Percentiles rank a stretch among this genome's conserved stretches.
Evolutionary conservation across 2,797 vertebrate genomes (phyloP).

Genomic region (Knipowitschia caucasica): DNA sequence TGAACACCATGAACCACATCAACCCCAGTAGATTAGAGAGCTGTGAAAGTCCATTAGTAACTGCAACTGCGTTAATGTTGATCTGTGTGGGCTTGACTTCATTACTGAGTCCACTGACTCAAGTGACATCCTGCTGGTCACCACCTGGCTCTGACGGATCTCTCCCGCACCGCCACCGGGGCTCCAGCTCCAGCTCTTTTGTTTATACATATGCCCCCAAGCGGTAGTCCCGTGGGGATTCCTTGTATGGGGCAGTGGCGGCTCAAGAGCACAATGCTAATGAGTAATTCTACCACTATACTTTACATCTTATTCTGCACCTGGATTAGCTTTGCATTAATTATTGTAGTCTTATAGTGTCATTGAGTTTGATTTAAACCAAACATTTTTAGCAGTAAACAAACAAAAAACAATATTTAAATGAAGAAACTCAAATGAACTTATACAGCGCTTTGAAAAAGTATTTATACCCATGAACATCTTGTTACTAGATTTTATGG

Average conservation of each 20-base stretch:
- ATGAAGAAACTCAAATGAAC: too few species aligned
- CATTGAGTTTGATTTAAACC: too few species aligned
- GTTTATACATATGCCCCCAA: slow-evolving; percentile 71
- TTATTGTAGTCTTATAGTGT: neutral
- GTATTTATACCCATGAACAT: too few species aligned
- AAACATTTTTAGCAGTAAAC: too few species aligned
- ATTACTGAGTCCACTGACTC: slow-evolving; percentile 45
- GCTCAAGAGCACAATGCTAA: slow-evolving; percentile 31
- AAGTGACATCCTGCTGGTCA: slow-evolving; percentile 59
- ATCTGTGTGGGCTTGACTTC: slow-evolving; percentile 36
- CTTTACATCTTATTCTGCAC: neutral
- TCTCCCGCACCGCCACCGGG: slow-evolving; percentile 50
- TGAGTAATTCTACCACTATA: neutral
- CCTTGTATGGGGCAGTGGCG: slow-evolving; percentile 26
- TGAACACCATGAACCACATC: slow-evolving; percentile 8
- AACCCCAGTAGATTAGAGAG: slow-evolving; percentile 5
- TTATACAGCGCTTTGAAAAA: too few species aligned
- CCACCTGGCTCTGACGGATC: slow-evolving; percentile 65
- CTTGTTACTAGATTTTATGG: too few species aligned
- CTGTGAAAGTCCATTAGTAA: slow-evolving; percentile 16
- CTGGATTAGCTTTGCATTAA: neutral
- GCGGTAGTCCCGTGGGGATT: slow-evolving; percentile 50
- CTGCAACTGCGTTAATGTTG: slow-evolving; percentile 27
- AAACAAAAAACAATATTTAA: neutral
- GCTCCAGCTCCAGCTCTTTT: slow-evolving; percentile 62